These are phyloP conservation scores for Pristiophorus japonicus DNA, from an alignment of 2,113 vertebrate species.

Conservation along the genomic window DNA sequence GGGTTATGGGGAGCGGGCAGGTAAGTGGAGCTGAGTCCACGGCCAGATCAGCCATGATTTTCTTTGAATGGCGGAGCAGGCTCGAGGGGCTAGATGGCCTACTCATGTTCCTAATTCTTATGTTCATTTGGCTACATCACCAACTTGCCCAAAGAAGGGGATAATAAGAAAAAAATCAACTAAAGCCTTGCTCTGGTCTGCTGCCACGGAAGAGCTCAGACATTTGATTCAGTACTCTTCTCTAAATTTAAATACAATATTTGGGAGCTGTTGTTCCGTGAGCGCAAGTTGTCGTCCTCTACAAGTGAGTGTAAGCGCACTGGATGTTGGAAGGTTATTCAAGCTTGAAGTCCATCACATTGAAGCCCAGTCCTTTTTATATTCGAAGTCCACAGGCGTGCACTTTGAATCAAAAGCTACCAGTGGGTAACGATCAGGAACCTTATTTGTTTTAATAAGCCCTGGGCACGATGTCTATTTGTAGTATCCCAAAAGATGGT, in stretches of 20 bases:
- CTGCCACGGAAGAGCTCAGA: not conserved
- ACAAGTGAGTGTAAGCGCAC: not conserved
- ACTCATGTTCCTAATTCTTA: no score
- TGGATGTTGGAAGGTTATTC: not conserved
- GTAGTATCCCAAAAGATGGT: not conserved
- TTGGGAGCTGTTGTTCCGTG: not conserved
- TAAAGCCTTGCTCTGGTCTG: not conserved
- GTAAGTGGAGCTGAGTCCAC: no score
- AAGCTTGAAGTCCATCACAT: not conserved
- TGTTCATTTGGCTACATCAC: no score
- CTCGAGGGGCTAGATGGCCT: no score
- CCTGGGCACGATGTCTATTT: not conserved
- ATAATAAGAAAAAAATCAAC: not conserved
- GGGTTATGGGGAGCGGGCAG: no score
- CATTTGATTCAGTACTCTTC: not conserved
- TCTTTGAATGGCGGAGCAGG: no score
- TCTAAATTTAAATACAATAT: not conserved
- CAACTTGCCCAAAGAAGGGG: not conserved
- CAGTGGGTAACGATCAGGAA: not conserved
- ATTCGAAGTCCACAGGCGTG: not conserved
- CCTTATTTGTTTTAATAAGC: not conserved
- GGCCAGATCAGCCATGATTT: no score
- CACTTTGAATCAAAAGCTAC: not conserved
- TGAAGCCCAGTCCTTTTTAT: not conserved
- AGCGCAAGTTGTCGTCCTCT: not conserved